phyloP scores from a whole-genome alignment of 2,113 vertebrate species.

The Antennarius striatus region DNA sequence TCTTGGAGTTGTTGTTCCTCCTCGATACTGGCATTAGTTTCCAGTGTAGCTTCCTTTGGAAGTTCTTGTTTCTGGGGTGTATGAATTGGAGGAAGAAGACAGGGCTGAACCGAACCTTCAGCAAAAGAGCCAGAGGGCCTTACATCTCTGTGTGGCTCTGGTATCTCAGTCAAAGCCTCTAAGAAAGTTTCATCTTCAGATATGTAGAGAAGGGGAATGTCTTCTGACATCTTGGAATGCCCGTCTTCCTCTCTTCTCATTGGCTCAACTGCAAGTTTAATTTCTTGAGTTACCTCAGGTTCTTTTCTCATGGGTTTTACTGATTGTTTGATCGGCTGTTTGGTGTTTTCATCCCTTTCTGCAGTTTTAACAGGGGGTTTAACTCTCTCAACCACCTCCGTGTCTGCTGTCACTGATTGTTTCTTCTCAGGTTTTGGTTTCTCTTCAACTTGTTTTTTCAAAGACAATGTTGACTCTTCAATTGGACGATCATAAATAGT shows the following conservation, averaged over 20 bases:
- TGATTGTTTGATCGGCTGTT: constrained; percentile 41
- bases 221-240: constrained; percentile 22
- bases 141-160: constrained; percentile 69
- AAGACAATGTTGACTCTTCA: not conserved
- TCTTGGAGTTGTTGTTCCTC: constrained; percentile 83
- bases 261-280: constrained; percentile 68
- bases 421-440: constrained; percentile 31
- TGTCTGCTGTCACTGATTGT: constrained; percentile 13
- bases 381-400: constrained; percentile 9
- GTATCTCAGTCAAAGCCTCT: constrained; percentile 82
- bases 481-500: constrained; percentile 8
- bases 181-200: constrained; percentile 89
- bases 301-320: constrained; percentile 66
- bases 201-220: constrained; percentile 82
- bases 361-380: constrained; percentile 12
- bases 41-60: constrained; percentile 45
- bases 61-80: constrained; percentile 47
- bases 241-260: constrained; percentile 76
- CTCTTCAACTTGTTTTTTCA: constrained; percentile 34
- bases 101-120: constrained; percentile 48
- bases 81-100: constrained; percentile 27
- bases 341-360: constrained; percentile 9
- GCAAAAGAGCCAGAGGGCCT: constrained; percentile 24
- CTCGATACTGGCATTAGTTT: constrained; percentile 51
- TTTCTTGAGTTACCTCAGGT: constrained; percentile 24